Percentiles rank a stretch among this genome's conserved stretches.
Evolutionary conservation across 2,113 vertebrate genomes (phyloP).

Genomic region (Origma solitaria): DNA sequence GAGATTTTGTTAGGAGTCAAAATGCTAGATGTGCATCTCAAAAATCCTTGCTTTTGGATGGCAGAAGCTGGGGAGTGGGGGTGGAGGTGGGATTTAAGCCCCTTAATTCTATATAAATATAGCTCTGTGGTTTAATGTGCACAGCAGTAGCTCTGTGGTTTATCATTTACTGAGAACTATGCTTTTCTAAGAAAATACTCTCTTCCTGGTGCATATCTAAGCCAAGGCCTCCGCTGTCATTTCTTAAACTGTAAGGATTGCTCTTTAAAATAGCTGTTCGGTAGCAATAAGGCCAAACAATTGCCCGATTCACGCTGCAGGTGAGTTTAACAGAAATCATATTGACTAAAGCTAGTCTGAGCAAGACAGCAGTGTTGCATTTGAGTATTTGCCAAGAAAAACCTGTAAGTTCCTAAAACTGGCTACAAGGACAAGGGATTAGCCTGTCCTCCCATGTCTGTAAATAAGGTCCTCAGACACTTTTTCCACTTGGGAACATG

Average conservation of each 20-base stretch:
- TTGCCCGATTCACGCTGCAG: slow-evolving; percentile 6
- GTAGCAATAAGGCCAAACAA: slow-evolving; percentile 52
- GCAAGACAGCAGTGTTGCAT: slow-evolving; percentile 51
- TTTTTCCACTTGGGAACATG: slow-evolving; percentile 57
- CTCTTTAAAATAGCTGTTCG: slow-evolving; percentile 53
- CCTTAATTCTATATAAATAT: slow-evolving; percentile 43
- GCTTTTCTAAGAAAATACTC: slow-evolving; percentile 80
- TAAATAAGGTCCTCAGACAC: slow-evolving; percentile 57
- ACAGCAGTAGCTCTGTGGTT: slow-evolving; percentile 75
- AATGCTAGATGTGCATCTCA: neutral
- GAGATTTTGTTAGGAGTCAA: neutral
- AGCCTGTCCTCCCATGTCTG: slow-evolving; percentile 53
- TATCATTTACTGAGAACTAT: slow-evolving; percentile 79
- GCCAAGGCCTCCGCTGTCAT: slow-evolving; percentile 58
- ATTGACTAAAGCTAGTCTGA: slow-evolving; percentile 57
- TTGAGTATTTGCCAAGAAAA: slow-evolving; percentile 70
- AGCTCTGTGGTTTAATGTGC: slow-evolving; percentile 68
- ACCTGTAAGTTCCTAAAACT: slow-evolving; percentile 29
- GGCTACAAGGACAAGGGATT: slow-evolving; percentile 49
- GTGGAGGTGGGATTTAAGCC: slow-evolving; percentile 38
- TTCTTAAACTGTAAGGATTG: slow-evolving; percentile 55
- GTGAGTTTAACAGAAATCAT: slow-evolving; percentile 60
- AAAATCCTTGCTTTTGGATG: slow-evolving; percentile 7
- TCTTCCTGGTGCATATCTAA: slow-evolving; percentile 72
- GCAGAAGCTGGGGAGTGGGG: neutral